Conservation (phyloP, 2,797 vertebrate species). For the Enteromius radiatus region DNA sequence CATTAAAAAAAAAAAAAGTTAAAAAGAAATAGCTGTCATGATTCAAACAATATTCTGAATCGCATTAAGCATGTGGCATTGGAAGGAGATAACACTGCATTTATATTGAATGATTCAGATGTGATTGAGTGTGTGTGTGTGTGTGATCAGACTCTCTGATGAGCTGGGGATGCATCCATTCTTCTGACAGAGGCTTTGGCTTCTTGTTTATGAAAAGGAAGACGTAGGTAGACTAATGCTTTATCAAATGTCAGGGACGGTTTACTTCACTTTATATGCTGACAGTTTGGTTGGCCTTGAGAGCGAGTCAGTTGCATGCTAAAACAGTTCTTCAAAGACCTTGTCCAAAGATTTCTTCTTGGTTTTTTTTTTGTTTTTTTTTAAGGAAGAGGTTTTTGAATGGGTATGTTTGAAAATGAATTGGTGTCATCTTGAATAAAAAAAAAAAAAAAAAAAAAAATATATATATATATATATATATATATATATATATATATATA, state of each 20-base stretch:
- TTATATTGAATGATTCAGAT: constrained; percentile 25
- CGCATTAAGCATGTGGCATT: neutral
- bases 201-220: constrained; percentile 47
- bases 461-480: too few relatives aligned
- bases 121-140: constrained; percentile 10
- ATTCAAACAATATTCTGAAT: constrained; percentile 21
- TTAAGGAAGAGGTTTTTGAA: neutral
- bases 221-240: constrained; percentile 40
- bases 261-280: constrained; percentile 43
- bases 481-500: too few relatives aligned
- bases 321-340: constrained; percentile 17
- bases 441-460: too few relatives aligned
- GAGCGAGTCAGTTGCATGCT: constrained; percentile 38
- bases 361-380: too few relatives aligned
- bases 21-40: neutral
- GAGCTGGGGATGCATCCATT: constrained; percentile 32
- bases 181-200: constrained; percentile 40
- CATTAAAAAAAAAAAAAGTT: constrained; percentile 15
- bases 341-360: neutral
- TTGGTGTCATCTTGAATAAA: neutral
- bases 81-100: neutral
- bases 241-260: constrained; percentile 34
- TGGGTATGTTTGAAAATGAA: neutral
- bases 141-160: constrained; percentile 29
- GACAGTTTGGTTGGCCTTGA: constrained; percentile 45